Evolutionary conservation across 64 coral and sea anemone genomes (phyloP).

Genomic region (Montipora cactus): DNA sequence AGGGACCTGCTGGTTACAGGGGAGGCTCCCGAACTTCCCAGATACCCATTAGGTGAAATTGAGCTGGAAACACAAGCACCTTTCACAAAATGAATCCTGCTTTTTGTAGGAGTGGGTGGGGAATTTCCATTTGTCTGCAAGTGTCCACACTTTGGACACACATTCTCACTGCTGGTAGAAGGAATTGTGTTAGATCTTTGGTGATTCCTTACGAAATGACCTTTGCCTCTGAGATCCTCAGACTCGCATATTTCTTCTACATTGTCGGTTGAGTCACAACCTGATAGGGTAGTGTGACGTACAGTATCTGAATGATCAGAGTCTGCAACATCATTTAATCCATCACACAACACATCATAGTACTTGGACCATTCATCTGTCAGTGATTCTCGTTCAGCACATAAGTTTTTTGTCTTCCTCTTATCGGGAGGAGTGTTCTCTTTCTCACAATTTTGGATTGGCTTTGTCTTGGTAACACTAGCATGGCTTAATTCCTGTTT

Average conservation of each 20-base stretch:
- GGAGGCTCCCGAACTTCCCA: no score
- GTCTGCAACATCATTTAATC: neutral
- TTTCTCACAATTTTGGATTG: neutral
- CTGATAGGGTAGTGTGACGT: no score
- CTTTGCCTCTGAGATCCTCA: neutral
- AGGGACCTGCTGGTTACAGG: no score
- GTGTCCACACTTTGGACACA: constrained; percentile 15
- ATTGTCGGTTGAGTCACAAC: neutral
- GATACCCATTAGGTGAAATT: no score
- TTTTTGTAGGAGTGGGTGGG: neutral
- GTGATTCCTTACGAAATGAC: neutral
- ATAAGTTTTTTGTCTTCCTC: neutral
- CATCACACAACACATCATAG: neutral
- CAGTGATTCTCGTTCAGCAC: no score
- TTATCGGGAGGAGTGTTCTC: neutral
- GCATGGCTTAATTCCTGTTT: neutral
- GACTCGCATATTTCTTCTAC: constrained; percentile 49
- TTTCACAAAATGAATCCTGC: constrained; percentile 39
- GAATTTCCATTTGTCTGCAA: neutral
- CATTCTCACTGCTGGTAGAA: neutral
- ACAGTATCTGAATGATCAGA: no score
- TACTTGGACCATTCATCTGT: neutral
- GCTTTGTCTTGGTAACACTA: neutral
- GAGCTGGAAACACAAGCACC: constrained; percentile 31
- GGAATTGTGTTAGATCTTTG: neutral